Evolutionary conservation across 2,888 invertebrate species (phyloP).

Genomic region (Tetranychus piercei): DNA sequence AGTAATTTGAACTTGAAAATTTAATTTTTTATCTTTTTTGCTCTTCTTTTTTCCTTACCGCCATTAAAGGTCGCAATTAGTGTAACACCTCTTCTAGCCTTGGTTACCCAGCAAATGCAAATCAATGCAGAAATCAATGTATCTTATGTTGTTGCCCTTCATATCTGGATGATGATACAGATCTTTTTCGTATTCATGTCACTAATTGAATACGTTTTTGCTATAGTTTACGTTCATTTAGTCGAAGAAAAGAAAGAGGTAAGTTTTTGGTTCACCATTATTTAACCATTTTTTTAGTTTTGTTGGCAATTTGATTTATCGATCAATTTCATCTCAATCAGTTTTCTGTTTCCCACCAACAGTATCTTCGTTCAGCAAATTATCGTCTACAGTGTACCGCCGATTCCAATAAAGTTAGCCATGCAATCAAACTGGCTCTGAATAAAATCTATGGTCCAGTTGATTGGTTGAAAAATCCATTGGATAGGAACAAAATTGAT

Average conservation of each 20-base stretch:
- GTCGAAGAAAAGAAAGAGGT: constrained; percentile 20
- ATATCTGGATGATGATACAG: constrained; percentile 22
- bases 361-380: neutral
- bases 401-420: neutral
- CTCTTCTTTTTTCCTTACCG: neutral
- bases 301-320: neutral
- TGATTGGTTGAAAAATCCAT: constrained; percentile 16
- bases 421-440: constrained; percentile 5
- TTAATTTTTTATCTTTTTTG: neutral
- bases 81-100: constrained; percentile 12
- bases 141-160: constrained; percentile 20
- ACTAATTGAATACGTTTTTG: constrained; percentile 18
- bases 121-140: constrained; percentile 18
- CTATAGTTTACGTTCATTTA: constrained; percentile 19
- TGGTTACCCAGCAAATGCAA: constrained; percentile 14
- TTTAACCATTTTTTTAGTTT: neutral
- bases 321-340: neutral
- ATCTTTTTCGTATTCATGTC: constrained; percentile 17
- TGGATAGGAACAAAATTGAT: constrained; percentile 20
- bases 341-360: neutral
- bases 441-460: constrained; percentile 18
- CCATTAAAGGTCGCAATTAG: constrained; percentile 9
- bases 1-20: neutral
- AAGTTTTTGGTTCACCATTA: neutral
- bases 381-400: neutral